Evolutionary conservation across 2,113 vertebrate species (phyloP), one percentile per base, ranked within the genome.

Genomic region (Triplophysa siluroides): DNA sequence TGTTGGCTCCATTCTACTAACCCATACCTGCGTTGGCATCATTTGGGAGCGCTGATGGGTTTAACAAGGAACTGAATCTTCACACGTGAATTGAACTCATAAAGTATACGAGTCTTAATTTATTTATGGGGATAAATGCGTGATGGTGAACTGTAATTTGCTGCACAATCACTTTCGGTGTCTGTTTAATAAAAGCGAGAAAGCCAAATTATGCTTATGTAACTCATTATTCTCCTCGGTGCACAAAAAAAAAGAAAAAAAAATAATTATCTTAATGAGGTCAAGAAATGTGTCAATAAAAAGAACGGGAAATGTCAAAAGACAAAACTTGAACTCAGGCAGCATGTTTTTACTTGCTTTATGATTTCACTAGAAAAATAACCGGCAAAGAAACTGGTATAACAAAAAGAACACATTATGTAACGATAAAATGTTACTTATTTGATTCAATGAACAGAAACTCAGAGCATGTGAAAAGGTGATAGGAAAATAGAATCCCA

Each of bases 11-110:
- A 7, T 72, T 62, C 19, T 26, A 52, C 56, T 58, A 76, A 80
- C 78, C 70, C 47, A 16, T 14, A 41, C 50, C 56, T 58, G 38
- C 65, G 24, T 24, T 45, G 43, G 60, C 45, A 33, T 80, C 61
- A 77, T 77, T 66, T 81, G 72, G 64, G 50, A 79, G 74, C 24
- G 1, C 54, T 60, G 16, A 62, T 29, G 58, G 38, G 73, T 50
- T 58, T 63, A 47, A 76, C 7, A 21, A 54, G 54, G 11, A 65
- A 69, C 41, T 16, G 45, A 24, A 26, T 74, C 58, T 74, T 56
- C 18, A 72, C 52, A 41, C 12, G 23, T 60, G 50, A 78, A 74
- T 29, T 76, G 29, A 76, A 56, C 62, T 11, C 60, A 58, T 66
- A 29, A 45, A 18, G 45, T 41, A 29, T 29, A 54, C 23, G 54